phyloP scores from a whole-genome alignment of 2,797 vertebrate species.

The Argya squamiceps region DNA sequence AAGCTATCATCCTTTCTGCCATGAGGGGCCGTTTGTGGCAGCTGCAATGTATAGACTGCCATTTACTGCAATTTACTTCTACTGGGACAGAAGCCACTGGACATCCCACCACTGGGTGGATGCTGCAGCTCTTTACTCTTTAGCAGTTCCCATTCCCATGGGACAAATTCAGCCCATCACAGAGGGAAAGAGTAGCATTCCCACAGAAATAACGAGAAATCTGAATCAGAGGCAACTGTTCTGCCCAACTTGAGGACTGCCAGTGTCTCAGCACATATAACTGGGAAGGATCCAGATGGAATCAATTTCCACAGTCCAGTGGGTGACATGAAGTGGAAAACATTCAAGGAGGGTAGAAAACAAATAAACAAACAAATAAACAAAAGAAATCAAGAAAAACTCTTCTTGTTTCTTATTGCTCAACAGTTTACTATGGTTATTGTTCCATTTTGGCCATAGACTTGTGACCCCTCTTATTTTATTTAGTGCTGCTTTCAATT shows the following conservation, averaged over 20 bases:
- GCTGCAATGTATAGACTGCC: neutral
- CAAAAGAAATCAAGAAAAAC: conserved; percentile 8
- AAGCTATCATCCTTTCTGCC: neutral
- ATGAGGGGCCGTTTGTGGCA: neutral
- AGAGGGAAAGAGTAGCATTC: neutral
- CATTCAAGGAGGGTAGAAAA: conserved; percentile 63
- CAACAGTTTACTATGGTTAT: conserved; percentile 69
- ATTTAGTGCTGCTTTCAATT: conserved; percentile 55
- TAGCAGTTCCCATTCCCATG: neutral
- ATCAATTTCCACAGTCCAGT: conserved; percentile 58
- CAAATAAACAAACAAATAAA: conserved; percentile 65
- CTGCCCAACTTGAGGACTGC: neutral
- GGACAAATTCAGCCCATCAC: neutral
- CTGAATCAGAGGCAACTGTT: neutral
- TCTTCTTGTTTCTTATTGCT: conserved; percentile 57
- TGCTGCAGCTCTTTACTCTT: neutral
- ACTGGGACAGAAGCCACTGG: neutral
- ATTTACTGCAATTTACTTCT: neutral
- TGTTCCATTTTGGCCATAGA: conserved; percentile 61
- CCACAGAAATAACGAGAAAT: neutral
- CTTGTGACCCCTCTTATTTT: conserved; percentile 59
- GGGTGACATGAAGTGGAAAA: conserved; percentile 68
- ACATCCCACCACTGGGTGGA: neutral
- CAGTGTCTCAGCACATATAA: neutral
- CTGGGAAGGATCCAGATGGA: conserved; percentile 62